phyloP scores from a whole-genome alignment of 2,113 vertebrate species.

The Merops nubicus region DNA sequence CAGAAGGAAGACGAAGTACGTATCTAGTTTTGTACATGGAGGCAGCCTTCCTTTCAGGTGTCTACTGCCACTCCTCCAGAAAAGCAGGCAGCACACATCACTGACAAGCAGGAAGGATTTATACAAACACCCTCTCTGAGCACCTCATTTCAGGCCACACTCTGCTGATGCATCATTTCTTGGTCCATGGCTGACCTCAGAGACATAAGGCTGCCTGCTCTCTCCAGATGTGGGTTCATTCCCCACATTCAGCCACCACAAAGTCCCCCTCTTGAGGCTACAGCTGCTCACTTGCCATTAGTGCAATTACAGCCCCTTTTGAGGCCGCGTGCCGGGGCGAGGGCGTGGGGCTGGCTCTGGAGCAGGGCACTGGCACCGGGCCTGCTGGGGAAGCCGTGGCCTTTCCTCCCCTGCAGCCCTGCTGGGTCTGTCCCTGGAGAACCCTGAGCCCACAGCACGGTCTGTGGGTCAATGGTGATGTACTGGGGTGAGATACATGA shows the following conservation, averaged over 20 bases:
- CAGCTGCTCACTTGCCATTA: not conserved
- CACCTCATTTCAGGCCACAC: not conserved
- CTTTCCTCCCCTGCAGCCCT: not conserved
- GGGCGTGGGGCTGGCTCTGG: accelerated
- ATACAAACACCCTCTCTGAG: not conserved
- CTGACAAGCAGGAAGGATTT: not conserved
- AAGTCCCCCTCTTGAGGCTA: not conserved
- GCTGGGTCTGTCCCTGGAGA: not conserved
- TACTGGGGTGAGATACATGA: accelerated
- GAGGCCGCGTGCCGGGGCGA: accelerated
- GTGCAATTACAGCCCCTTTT: not conserved
- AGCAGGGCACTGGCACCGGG: not conserved
- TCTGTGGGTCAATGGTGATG: not conserved
- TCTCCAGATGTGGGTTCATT: not conserved
- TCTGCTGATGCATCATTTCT: not conserved
- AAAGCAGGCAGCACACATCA: not conserved
- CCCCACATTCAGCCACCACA: accelerated
- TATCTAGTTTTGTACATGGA: not conserved
- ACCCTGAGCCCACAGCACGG: not conserved
- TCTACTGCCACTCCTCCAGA: not conserved
- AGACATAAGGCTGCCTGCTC: not conserved
- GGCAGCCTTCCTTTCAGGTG: not conserved
- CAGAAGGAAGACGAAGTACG: not conserved
- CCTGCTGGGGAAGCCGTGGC: not conserved
- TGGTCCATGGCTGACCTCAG: not conserved